These are phyloP conservation scores for Globodera rostochiensis DNA, from an alignment of 1,140 invertebrate genomes.

Conservation along the genomic window DNA sequence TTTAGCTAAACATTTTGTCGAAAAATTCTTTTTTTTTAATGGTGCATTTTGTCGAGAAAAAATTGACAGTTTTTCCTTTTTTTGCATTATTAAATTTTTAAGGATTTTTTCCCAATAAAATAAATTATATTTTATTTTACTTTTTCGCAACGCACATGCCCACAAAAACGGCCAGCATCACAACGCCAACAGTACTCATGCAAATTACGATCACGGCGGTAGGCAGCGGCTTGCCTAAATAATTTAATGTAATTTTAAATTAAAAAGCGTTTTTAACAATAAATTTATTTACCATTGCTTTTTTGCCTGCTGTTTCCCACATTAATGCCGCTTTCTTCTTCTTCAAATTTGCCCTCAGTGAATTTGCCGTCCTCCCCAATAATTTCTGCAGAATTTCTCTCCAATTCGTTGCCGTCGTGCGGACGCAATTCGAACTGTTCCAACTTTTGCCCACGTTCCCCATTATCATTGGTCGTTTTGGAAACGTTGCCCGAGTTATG, in stretches of 20 bases:
- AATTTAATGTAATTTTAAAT: not conserved
- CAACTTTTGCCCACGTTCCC: not conserved
- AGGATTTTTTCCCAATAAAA: not conserved
- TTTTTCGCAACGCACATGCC: slow-evolving; percentile 53
- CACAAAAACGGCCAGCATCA: slow-evolving; percentile 63
- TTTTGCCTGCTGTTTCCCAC: slow-evolving; percentile 25
- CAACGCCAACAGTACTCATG: slow-evolving; percentile 53
- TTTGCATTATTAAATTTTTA: not conserved
- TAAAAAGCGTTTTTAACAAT: not conserved
- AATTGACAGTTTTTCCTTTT: not conserved
- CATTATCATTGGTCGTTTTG: not conserved
- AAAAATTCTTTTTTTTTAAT: too few species aligned
- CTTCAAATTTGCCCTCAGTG: not conserved
- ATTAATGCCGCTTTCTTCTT: slow-evolving; percentile 13
- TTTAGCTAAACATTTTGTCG: too few species aligned
- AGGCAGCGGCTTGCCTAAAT: slow-evolving; percentile 36
- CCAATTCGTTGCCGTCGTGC: slow-evolving; percentile 15
- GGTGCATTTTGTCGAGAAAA: too few species aligned
- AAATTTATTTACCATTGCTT: not conserved
- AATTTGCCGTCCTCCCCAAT: not conserved
- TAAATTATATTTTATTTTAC: not conserved
- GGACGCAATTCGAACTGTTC: slow-evolving; percentile 5
- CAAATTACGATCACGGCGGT: slow-evolving; percentile 56
- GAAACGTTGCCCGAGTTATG: not conserved
- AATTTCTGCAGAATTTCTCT: not conserved